These are phyloP conservation scores for Lepidurus apus DNA, from an alignment of 1,140 invertebrate genomes.

Conservation along the genomic window DNA sequence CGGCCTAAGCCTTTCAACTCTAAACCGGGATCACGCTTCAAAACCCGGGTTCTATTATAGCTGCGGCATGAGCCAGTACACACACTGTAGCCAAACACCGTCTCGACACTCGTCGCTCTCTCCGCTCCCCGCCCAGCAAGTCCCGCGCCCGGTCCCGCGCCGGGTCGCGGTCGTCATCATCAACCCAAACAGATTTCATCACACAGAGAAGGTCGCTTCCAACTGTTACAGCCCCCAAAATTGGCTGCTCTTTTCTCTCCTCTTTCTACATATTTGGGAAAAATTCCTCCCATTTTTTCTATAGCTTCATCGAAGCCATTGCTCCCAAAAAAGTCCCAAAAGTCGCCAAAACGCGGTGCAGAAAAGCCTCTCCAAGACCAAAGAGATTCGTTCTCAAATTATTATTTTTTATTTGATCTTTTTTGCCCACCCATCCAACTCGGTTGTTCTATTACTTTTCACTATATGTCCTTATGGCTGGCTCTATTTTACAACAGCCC, in stretches of 20 bases:
- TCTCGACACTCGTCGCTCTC: no score
- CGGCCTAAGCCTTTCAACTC: constrained; percentile 17
- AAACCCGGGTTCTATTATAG: constrained; percentile 6
- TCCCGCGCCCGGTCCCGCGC: background rate
- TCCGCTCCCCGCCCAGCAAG: background rate
- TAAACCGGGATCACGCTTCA: constrained; percentile 7
- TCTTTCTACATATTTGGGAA: background rate
- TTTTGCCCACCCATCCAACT: background rate
- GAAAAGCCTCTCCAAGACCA: background rate
- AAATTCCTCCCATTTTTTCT: background rate
- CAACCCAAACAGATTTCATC: constrained; percentile 10
- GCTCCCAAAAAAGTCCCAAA: no score
- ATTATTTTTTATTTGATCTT: no score
- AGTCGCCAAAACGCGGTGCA: background rate
- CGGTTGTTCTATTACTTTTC: background rate
- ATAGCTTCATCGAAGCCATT: background rate
- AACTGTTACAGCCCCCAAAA: constrained; percentile 1
- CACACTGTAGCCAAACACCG: background rate
- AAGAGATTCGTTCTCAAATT: background rate
- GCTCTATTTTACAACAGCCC: background rate
- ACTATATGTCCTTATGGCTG: background rate
- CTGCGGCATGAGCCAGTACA: background rate
- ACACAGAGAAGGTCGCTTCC: constrained; percentile 12
- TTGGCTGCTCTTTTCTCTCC: background rate
- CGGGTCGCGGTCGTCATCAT: background rate